phyloP scores from a whole-genome alignment of 2,888 invertebrate species.

The Adineta ricciae region DNA sequence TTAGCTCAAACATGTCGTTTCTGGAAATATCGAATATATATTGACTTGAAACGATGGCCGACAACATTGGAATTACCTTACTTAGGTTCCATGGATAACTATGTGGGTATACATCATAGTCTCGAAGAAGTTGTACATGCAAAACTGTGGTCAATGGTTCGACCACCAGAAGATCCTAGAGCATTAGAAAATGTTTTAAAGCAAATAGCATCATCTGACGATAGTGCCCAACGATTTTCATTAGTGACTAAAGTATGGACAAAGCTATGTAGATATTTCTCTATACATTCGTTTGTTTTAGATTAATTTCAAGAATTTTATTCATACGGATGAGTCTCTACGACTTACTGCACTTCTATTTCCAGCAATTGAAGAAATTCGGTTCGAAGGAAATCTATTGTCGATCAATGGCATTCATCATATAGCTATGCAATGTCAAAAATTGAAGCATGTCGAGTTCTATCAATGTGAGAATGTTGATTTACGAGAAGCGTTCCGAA shows the following conservation, averaged over 20 bases:
- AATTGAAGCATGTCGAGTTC: background rate
- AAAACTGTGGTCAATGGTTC: background rate
- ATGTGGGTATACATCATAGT: background rate
- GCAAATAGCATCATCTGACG: background rate
- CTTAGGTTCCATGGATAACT: background rate
- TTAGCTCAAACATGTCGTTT: background rate
- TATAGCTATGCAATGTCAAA: background rate
- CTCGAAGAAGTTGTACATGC: background rate
- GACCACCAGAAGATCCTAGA: background rate
- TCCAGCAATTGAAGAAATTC: background rate
- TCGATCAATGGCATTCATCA: background rate
- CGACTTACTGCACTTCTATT: background rate
- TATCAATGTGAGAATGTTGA: background rate
- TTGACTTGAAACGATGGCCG: background rate
- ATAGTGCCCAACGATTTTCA: background rate
- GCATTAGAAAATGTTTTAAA: background rate
- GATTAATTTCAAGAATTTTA: background rate
- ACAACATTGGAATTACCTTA: background rate
- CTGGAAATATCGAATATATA: background rate
- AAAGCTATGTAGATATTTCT: too few species aligned
- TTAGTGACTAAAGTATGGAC: background rate
- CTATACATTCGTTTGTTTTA: background rate
- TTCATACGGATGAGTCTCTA: background rate
- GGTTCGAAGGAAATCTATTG: background rate
- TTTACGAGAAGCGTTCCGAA: background rate